Conservation (phyloP, 2,888 invertebrate species). For the Protophormia terraenovae region DNA sequence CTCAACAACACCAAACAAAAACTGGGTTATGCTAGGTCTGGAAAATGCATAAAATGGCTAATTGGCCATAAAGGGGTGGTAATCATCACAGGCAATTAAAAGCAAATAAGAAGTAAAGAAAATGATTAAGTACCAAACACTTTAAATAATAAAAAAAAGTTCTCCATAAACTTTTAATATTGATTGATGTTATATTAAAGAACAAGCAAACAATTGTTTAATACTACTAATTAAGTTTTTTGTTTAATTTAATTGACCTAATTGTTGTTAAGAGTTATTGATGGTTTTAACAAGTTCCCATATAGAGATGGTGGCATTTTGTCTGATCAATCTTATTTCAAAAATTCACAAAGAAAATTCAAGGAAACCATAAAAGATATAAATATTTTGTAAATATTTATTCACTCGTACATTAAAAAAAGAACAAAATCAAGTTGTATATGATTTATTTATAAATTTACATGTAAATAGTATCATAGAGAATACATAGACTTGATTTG, state of each 20-base stretch:
- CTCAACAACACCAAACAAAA: background rate
- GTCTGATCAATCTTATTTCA: conserved; percentile 26
- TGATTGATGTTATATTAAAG: background rate
- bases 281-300: background rate
- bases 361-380: background rate
- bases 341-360: background rate
- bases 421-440: background rate
- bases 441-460: conserved; percentile 11
- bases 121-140: background rate
- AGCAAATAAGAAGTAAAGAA: background rate
- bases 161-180: background rate
- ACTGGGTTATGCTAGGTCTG: background rate
- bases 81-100: background rate
- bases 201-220: background rate
- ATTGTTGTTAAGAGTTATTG: background rate
- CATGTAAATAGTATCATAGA: background rate
- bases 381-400: background rate
- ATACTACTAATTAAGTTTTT: background rate
- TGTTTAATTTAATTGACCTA: background rate
- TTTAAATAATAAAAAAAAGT: background rate
- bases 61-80: background rate
- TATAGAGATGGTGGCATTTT: background rate
- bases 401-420: background rate
- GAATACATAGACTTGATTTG: background rate
- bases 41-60: background rate